Conservation (phyloP, 2,888 invertebrate species). For the Carcina quercana region DNA sequence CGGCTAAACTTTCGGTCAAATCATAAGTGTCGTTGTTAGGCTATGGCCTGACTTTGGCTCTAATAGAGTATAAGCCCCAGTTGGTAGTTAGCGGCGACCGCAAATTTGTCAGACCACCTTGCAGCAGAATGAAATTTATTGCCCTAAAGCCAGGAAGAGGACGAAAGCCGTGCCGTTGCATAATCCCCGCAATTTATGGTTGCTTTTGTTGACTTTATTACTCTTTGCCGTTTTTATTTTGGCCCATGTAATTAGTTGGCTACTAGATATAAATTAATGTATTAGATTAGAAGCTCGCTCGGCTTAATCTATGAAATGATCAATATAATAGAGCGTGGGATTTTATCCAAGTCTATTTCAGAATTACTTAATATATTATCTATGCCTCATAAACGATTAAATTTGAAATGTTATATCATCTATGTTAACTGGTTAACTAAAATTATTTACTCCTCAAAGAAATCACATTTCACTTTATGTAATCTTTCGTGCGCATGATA, state of each 20-base stretch:
- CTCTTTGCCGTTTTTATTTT: slow-evolving; percentile 49
- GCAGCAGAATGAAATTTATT: slow-evolving; percentile 68
- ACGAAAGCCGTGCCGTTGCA: slow-evolving; percentile 66
- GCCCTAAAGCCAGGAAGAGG: slow-evolving; percentile 60
- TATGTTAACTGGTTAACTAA: no score
- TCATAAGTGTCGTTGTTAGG: slow-evolving; percentile 14
- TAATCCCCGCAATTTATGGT: slow-evolving; percentile 67
- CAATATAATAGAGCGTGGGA: no score
- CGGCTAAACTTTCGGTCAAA: not conserved
- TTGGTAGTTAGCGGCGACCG: slow-evolving; percentile 49
- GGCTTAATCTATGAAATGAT: not conserved
- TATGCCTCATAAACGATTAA: no score
- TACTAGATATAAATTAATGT: not conserved
- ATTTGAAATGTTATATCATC: no score
- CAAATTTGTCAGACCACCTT: slow-evolving; percentile 75
- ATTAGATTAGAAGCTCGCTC: no score
- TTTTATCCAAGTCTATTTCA: no score
- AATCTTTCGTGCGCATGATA: no score
- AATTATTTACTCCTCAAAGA: no score
- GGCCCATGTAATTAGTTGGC: slow-evolving; percentile 21
- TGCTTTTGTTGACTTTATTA: slow-evolving; percentile 56
- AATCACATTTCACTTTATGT: no score
- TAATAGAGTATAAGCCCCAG: slow-evolving; percentile 40
- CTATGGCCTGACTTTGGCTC: slow-evolving; percentile 28
- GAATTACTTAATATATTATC: slow-evolving; percentile 19